These are phyloP conservation scores for Cryptus armator DNA, from an alignment of 2,888 invertebrate species.

Conservation along the genomic window DNA sequence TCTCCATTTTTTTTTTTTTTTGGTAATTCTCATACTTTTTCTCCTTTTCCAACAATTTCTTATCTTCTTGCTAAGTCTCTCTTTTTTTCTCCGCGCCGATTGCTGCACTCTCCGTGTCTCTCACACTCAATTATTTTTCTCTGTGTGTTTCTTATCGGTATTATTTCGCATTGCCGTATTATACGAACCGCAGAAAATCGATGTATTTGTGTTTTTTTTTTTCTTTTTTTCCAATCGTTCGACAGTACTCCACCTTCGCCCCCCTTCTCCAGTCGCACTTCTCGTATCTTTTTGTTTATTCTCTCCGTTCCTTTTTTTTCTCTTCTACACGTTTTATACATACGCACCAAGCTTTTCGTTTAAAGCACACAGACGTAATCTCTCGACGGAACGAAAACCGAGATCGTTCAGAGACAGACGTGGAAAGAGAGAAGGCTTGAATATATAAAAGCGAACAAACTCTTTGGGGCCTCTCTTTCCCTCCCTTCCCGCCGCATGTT, in stretches of 20 bases:
- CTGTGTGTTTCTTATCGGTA: constrained; percentile 51
- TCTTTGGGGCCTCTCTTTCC: constrained; percentile 21
- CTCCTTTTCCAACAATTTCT: constrained; percentile 44
- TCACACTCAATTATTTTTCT: constrained; percentile 47
- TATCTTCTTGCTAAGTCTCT: constrained; percentile 57
- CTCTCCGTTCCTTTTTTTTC: not conserved
- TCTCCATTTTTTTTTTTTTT: constrained; percentile 46
- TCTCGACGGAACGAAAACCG: constrained; percentile 23
- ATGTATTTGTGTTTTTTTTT: constrained; percentile 39
- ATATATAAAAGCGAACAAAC: constrained; percentile 54
- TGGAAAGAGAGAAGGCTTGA: constrained; percentile 51
- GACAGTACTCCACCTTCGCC: constrained; percentile 15
- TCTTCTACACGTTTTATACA: not conserved
- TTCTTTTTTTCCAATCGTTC: constrained; percentile 56
- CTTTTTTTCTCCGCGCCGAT: not conserved
- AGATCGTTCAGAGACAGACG: constrained; percentile 37
- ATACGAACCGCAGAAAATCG: constrained; percentile 56
- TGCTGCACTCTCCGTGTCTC: constrained; percentile 19
- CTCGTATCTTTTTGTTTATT: not conserved
- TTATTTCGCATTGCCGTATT: constrained; percentile 60
- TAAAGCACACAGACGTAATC: not conserved
- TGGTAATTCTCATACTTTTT: constrained; percentile 49
- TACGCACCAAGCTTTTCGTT: constrained; percentile 4
- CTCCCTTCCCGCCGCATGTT: too few relatives aligned
- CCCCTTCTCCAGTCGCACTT: not conserved